Conservation (phyloP, 2,113 vertebrate species). For the Alouatta palliata region DNA sequence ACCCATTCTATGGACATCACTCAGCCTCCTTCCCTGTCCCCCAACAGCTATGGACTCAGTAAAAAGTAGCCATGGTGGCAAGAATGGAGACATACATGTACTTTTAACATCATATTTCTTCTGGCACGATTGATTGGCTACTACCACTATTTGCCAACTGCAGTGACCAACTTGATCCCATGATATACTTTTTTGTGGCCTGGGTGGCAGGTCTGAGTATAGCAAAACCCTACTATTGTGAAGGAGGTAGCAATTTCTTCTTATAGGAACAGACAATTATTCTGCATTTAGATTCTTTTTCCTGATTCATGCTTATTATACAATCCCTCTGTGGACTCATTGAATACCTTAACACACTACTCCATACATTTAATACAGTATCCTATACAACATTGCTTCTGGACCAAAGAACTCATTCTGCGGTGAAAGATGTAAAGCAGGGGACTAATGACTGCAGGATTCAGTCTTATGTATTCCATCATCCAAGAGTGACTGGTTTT, state of each 20-base stretch:
- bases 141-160: neutral
- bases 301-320: neutral
- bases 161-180: neutral
- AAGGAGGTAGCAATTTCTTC: neutral
- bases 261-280: neutral
- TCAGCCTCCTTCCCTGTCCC: neutral
- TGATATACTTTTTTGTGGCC: neutral
- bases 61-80: neutral
- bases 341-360: neutral
- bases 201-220: neutral
- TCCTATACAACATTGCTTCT: neutral
- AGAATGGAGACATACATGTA: neutral
- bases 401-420: neutral
- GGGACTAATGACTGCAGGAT: neutral
- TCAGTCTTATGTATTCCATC: neutral
- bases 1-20: neutral
- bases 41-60: neutral
- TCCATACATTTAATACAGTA: neutral
- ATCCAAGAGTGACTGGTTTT: neutral
- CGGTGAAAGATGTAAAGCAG: neutral
- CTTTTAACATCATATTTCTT: neutral
- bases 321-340: neutral
- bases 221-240: neutral
- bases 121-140: neutral
- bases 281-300: neutral